These are phyloP conservation scores for Pangasius djambal DNA, from an alignment of 2,797 vertebrate genomes.

Conservation along the genomic window DNA sequence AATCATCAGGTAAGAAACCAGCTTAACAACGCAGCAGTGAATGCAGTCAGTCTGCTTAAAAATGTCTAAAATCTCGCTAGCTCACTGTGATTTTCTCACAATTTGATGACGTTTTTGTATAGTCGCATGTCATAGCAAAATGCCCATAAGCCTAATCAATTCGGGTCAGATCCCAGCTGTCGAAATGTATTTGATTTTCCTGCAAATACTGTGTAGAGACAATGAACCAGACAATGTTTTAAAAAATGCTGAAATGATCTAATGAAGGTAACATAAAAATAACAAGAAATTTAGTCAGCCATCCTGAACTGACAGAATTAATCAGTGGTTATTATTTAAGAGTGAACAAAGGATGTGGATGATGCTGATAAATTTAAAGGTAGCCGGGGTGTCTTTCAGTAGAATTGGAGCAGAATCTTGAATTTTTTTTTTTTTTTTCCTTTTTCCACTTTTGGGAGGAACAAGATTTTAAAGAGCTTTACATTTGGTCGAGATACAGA, in stretches of 20 bases:
- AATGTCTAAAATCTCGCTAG: neutral
- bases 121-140: neutral
- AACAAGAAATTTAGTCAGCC: neutral
- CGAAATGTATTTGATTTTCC: neutral
- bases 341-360: neutral
- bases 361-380: neutral
- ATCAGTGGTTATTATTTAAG: neutral
- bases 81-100: neutral
- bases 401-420: neutral
- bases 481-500: neutral
- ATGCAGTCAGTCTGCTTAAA: neutral
- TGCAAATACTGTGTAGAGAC: neutral
- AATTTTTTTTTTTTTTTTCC: neutral
- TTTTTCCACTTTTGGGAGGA: neutral
- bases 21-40: neutral
- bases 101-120: neutral
- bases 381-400: neutral
- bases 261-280: neutral
- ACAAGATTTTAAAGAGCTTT: neutral
- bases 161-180: neutral
- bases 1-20: neutral
- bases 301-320: neutral
- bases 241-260: neutral
- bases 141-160: neutral
- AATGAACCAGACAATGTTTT: neutral